A percentile compares a stretch with the other conserved stretches of the same genome.
Conservation (phyloP, 2,113 vertebrate species). For the Protobothrops mucrosquamatus region DNA sequence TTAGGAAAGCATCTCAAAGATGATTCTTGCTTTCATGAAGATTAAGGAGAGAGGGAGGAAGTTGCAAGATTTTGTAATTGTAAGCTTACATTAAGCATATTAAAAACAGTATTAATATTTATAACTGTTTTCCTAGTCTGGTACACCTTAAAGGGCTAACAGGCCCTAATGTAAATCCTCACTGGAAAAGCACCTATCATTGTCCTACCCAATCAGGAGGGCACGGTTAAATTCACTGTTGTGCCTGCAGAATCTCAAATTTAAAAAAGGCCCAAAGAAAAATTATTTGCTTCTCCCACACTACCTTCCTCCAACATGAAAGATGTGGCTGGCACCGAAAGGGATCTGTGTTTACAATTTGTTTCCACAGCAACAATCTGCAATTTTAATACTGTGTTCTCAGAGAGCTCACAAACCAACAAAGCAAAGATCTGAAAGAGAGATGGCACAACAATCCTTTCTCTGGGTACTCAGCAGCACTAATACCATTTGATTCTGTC, state of each 20-base stretch:
- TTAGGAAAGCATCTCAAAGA: background rate
- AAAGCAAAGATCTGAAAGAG: constrained; percentile 19
- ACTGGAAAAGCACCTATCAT: background rate
- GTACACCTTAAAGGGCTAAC: background rate
- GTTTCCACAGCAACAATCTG: constrained; percentile 4
- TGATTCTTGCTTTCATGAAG: background rate
- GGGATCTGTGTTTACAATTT: constrained; percentile 15
- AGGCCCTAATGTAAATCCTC: background rate
- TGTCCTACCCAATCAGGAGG: background rate
- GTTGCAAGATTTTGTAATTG: background rate
- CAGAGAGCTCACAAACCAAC: constrained; percentile 5
- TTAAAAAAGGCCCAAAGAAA: background rate
- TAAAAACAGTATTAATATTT: background rate
- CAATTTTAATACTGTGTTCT: constrained; percentile 33
- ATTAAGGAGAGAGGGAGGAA: background rate
- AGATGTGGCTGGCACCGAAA: background rate
- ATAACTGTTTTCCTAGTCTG: background rate
- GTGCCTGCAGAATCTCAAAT: background rate
- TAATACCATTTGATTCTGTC: background rate
- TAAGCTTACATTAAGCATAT: background rate
- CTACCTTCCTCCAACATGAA: background rate
- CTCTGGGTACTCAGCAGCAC: constrained; percentile 23
- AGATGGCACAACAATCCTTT: constrained; percentile 10
- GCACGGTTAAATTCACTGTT: background rate
- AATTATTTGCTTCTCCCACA: background rate